Evolutionary conservation across 2,888 invertebrate genomes (phyloP), one percentile per base, ranked within the genome.

Genomic region (Palloptera scutellata): DNA sequence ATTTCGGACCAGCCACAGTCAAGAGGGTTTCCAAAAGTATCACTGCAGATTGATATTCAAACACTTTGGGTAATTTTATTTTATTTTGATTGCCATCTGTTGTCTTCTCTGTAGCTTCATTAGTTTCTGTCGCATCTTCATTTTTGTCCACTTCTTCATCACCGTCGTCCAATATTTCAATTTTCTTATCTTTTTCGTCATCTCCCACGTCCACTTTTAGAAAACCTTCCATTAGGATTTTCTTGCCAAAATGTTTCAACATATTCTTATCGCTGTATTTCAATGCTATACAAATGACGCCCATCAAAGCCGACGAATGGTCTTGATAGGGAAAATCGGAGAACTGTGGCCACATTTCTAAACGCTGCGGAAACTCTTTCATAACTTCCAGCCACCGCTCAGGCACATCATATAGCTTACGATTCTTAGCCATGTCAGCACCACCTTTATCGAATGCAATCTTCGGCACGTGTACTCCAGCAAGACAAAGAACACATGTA

Each of bases 331-430:
- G 90, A 65, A 94, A 86, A 70, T 94, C 92, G 67, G 86, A 84
- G 76, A 94, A 92, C 75, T 94, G 93, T 0, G 94, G 93, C 93
- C 93, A 94, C 41, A 86, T 81, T 0, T 89, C 86, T 42, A 95
- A 83, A 57, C 91, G 85, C 57, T 86, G 85, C 0, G 87, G 89
- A 82, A 89, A 92, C 71, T 92, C 91, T 76, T 87, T 87, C 11
- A 91, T 86, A 17, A 91, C 85, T 30, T 88, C 88, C 59, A 84
- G 83, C 83, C 89, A 92, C 54, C 89, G 89, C 0, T 87, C 87
- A 0, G 90, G 88, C 1, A 90, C 86, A 1, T 80, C 79, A 67
- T 79, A 83, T 81, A 86, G 1, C 64, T 72, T 78, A 0, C 74
- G 71, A 70, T 76, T 75, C 74, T 79, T 77, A n/a, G 77, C 72